These are phyloP conservation scores for Drosophila suboccidentalis DNA, from an alignment of 2,888 invertebrate genomes.

Conservation along the genomic window DNA sequence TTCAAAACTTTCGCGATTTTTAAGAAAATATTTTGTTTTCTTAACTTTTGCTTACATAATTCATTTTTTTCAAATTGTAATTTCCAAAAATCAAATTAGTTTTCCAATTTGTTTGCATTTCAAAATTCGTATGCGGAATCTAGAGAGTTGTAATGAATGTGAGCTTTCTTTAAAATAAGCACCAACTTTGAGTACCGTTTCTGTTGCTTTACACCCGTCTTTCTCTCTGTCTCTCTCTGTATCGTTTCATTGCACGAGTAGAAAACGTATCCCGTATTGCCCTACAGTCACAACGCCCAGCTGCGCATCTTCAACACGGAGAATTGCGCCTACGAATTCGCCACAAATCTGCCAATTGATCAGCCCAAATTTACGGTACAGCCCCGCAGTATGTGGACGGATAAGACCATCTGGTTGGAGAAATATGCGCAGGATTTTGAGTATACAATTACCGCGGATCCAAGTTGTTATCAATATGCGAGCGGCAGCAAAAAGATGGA, in stretches of 20 bases:
- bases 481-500: slow-evolving; percentile 11
- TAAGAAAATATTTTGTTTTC: no score
- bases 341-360: slow-evolving; percentile 55
- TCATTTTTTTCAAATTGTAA: no score
- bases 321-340: slow-evolving; percentile 84
- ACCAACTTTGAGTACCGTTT: slow-evolving; percentile 1
- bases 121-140: slow-evolving; percentile 70
- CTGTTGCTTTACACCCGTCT: slow-evolving; percentile 25
- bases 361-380: slow-evolving; percentile 58
- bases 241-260: slow-evolving; percentile 74
- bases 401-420: slow-evolving; percentile 64
- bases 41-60: no score
- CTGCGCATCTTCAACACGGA: slow-evolving; percentile 90
- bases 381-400: slow-evolving; percentile 54
- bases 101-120: background rate
- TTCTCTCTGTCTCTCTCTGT: slow-evolving; percentile 15
- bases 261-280: slow-evolving; percentile 89
- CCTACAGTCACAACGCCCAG: slow-evolving; percentile 88
- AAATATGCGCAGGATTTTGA: slow-evolving; percentile 27
- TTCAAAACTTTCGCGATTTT: no score
- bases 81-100: no score
- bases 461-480: slow-evolving; percentile 37
- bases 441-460: slow-evolving; percentile 35
- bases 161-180: slow-evolving; percentile 20
- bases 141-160: slow-evolving; percentile 87